Evolutionary conservation across 2,888 invertebrate species (phyloP).

Genomic region (Pachydiplax longipennis): DNA sequence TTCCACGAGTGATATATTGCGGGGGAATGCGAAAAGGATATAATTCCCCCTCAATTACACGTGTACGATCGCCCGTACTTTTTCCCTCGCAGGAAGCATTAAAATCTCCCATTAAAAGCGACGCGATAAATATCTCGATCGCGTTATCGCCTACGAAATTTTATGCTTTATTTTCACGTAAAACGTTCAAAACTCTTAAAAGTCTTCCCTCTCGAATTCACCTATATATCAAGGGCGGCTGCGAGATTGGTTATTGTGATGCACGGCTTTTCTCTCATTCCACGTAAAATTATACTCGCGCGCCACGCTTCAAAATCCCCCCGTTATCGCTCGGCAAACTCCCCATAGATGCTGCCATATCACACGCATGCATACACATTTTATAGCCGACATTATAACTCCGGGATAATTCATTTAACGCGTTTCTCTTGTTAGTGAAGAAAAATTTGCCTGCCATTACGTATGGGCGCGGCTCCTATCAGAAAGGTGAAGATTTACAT

Average conservation of each 20-base stretch:
- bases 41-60: too few relatives aligned
- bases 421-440: constrained; percentile 15
- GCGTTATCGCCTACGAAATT: too few relatives aligned
- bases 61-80: too few relatives aligned
- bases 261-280: neutral
- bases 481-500: constrained; percentile 24
- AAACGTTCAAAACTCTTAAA: too few relatives aligned
- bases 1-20: too few relatives aligned
- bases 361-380: neutral
- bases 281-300: neutral
- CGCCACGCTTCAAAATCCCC: neutral
- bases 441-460: constrained; percentile 25
- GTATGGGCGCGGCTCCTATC: neutral
- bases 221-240: too few relatives aligned
- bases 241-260: neutral
- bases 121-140: too few relatives aligned
- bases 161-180: too few relatives aligned
- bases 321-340: neutral
- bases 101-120: too few relatives aligned
- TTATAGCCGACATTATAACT: constrained; percentile 8
- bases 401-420: constrained; percentile 11
- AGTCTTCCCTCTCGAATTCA: too few relatives aligned
- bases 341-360: neutral
- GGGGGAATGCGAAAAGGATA: too few relatives aligned
- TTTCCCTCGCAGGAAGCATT: too few relatives aligned